A percentile compares a stretch with the other conserved stretches of the same genome.
These are phyloP conservation scores for Oncorhynchus kisutch DNA, from an alignment of 2,113 vertebrate genomes.

Conservation along the genomic window DNA sequence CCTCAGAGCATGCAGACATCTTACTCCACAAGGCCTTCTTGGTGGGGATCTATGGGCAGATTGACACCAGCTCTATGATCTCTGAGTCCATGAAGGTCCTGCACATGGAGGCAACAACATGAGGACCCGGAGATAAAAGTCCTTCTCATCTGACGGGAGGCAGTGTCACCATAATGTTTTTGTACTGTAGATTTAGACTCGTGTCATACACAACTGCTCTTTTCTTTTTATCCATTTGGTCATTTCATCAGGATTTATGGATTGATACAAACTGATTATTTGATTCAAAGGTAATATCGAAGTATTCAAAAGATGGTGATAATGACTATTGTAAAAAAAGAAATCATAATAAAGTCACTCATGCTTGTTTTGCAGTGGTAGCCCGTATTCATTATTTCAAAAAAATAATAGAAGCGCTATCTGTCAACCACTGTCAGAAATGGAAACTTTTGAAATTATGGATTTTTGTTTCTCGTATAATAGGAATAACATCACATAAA, in stretches of 20 bases:
- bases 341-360: not conserved
- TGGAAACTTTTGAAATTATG: conserved; percentile 18
- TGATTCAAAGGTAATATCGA: not conserved
- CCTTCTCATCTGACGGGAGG: not conserved
- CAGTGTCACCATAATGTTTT: not conserved
- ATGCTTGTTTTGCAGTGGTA: not conserved
- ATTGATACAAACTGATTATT: not conserved
- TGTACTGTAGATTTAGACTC: conserved; percentile 17
- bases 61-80: conserved; percentile 94
- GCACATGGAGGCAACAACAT: conserved; percentile 93
- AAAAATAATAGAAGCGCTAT: not conserved
- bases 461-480: not conserved
- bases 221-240: conserved; percentile 15
- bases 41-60: conserved; percentile 93
- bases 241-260: conserved; percentile 24
- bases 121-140: conserved; percentile 33
- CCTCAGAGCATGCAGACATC: conserved; percentile 87
- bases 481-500: conserved; percentile 1
- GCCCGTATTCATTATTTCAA: no score
- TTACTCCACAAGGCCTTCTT: conserved; percentile 93
- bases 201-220: conserved; percentile 1
- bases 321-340: not conserved
- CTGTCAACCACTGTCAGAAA: not conserved
- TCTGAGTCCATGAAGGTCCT: conserved; percentile 92
- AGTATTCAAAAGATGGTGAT: not conserved